Evolutionary conservation across 2,797 vertebrate genomes (phyloP).

Genomic region (Gymnothorax javanicus): DNA sequence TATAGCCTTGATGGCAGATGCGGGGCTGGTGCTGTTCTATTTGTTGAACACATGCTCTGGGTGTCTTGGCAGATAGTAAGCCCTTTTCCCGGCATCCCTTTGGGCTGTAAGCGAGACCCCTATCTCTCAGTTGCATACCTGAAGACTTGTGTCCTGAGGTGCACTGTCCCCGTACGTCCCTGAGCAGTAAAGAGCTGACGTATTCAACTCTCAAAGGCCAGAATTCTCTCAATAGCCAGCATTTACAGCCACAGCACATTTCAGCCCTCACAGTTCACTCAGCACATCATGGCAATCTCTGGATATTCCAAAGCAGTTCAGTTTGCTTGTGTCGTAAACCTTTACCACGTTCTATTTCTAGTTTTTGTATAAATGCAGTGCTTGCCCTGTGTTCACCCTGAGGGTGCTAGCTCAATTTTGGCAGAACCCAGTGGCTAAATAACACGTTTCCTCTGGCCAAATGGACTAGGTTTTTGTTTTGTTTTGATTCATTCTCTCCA

Average conservation of each 20-base stretch:
- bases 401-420: slow-evolving; percentile 8
- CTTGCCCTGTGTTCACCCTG: not conserved
- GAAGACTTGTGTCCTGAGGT: not conserved
- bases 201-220: not conserved
- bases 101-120: not conserved
- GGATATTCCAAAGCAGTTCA: not conserved
- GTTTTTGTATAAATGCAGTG: not conserved
- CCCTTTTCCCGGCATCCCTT: not conserved
- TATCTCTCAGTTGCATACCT: not conserved
- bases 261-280: not conserved
- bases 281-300: not conserved
- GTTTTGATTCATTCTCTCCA: not conserved
- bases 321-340: not conserved
- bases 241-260: not conserved
- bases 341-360: not conserved
- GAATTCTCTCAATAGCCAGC: not conserved
- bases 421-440: not conserved
- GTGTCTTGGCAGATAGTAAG: slow-evolving; percentile 27
- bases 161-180: not conserved
- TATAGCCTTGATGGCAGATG: not conserved
- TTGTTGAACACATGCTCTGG: not conserved
- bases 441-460: not conserved
- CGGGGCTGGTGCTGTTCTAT: not conserved
- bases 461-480: not conserved
- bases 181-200: not conserved